Conservation (phyloP, 2,797 vertebrate genomes). For the Champsocephalus esox region DNA sequence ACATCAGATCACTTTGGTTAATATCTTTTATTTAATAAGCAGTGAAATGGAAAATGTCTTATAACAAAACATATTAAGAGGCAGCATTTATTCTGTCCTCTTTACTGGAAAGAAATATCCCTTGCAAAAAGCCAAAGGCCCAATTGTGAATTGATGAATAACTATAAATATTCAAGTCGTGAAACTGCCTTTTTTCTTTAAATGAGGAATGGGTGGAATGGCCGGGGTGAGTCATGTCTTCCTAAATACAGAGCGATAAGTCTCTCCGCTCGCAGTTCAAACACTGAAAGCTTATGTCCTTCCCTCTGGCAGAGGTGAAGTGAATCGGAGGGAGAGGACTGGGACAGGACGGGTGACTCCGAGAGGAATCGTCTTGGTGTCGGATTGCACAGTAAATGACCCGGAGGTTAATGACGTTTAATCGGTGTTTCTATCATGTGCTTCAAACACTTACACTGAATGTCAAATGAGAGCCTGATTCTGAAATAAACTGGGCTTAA, state of each 20-base stretch:
- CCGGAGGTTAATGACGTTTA: conserved; percentile 51
- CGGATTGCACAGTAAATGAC: conserved; percentile 45
- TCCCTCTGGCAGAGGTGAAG: conserved; percentile 59
- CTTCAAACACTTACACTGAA: conserved; percentile 2
- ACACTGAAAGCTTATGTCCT: conserved; percentile 56
- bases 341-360: conserved; percentile 30
- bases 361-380: conserved; percentile 41
- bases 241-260: conserved; percentile 50
- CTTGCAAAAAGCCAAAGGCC: conserved; percentile 44
- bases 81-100: conserved; percentile 43
- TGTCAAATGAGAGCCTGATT: too few species aligned
- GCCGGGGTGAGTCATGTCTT: conserved; percentile 62
- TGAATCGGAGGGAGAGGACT: conserved; percentile 21
- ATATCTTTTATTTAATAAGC: conserved; percentile 11
- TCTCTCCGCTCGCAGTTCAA: conserved; percentile 46
- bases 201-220: conserved; percentile 62
- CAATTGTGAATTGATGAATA: conserved; percentile 59
- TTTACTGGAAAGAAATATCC: conserved; percentile 54
- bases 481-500: too few species aligned
- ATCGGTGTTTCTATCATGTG: conserved; percentile 52
- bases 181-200: conserved; percentile 57
- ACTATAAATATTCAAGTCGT: conserved; percentile 70
- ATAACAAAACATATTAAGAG: conserved; percentile 49
- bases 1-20: conserved; percentile 22
- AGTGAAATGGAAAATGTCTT: conserved; percentile 15